Evolutionary conservation across 2,797 vertebrate genomes (phyloP), one percentile per base, ranked within the genome.

Genomic region (Squalus acanthias): DNA sequence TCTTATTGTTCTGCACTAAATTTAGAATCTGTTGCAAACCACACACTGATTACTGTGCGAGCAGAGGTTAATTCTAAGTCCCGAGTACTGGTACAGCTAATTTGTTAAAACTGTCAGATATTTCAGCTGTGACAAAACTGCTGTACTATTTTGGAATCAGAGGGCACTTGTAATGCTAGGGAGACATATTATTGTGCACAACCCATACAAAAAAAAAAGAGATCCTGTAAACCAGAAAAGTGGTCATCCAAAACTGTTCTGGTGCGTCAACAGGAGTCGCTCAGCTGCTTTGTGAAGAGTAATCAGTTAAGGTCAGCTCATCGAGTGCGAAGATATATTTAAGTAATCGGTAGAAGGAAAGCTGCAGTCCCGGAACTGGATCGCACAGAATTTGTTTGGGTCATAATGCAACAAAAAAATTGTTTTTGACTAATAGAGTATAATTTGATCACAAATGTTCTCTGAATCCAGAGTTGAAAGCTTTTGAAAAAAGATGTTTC

Each of bases 31-130:
- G 82, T 60, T 65, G 26, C 2, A 91, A 91, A 91, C 9, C 33
- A 15, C 50, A 65, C 57, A 17, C 26, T 65, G 63, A 92, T 63
- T 65, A 7, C 13, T 20, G 57, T 63, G 57, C 20, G 89, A 92
- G 63, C 60, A 92, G 46, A 85, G 89, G 89, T 92, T 65, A 92
- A 60, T 65, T 92, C 7, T 65, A 65, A 92, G 29, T 92, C 89
- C 29, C 20, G 60, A 65, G 60, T 65, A 65, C 29, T 65, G 89
- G 60, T 92, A 65, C 15, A n/a, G 26, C 63, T 63, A 92, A 63
- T 60, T 92, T 63, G 57, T 92, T 92, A 17, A 92, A 60, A 29
- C 89, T 92, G 89, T 92, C 60, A 92, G n/a, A 65, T 65, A 33
- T 13, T n/a, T 92, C 89, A 92, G 15, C 89, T n/a, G 63, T 92